Evolutionary conservation across 2,797 vertebrate genomes (phyloP).

Genomic region (Dromococcyx pavoninus): DNA sequence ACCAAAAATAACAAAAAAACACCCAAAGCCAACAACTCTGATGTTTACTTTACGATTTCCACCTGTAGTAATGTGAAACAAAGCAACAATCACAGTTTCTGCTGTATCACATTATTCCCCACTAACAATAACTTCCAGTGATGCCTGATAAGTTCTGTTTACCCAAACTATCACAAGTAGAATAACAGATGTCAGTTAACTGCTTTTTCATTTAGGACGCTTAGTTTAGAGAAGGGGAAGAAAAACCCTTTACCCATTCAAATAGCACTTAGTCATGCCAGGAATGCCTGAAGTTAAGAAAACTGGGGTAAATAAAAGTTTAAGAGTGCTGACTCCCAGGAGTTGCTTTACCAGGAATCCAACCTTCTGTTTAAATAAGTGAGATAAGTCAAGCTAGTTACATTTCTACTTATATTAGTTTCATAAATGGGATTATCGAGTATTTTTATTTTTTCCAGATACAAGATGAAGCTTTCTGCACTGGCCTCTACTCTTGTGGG

Average conservation of each 20-base stretch:
- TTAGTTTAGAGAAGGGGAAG: not conserved
- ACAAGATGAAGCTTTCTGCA: constrained; percentile 53
- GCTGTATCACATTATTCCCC: not conserved
- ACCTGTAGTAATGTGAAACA: constrained; percentile 25
- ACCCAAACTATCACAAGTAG: constrained; percentile 18
- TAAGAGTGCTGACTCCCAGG: constrained; percentile 5
- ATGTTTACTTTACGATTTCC: constrained; percentile 31
- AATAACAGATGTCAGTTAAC: constrained; percentile 47
- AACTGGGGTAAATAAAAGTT: not conserved
- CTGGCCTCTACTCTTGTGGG: constrained; percentile 60
- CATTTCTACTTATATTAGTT: constrained; percentile 44
- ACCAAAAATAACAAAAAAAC: not conserved
- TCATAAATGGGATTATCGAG: constrained; percentile 26
- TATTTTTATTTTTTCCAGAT: constrained; percentile 73
- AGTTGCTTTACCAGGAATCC: constrained; percentile 40
- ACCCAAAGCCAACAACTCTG: not conserved
- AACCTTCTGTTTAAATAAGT: constrained; percentile 34
- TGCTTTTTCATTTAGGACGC: not conserved
- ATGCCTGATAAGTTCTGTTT: constrained; percentile 41
- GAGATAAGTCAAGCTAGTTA: constrained; percentile 39
- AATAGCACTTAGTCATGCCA: not conserved
- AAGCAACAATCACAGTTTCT: constrained; percentile 21
- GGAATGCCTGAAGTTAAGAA: not conserved
- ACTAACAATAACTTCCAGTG: constrained; percentile 12
- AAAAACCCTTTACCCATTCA: not conserved